Evolutionary conservation across 2,888 invertebrate genomes (phyloP), one percentile per base, ranked within the genome.

Genomic region (Drosophila subquinaria): DNA sequence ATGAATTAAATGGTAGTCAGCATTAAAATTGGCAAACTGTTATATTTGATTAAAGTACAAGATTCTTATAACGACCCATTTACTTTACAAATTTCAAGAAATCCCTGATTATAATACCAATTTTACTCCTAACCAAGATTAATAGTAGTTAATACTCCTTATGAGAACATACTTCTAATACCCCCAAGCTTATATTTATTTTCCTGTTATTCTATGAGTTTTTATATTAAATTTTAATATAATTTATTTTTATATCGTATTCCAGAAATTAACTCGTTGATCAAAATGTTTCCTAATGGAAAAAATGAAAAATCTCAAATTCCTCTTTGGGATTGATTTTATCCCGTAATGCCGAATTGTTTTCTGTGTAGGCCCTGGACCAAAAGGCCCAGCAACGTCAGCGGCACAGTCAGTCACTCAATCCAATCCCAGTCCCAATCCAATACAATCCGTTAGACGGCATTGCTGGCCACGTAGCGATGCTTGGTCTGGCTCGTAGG

Each of bases 361-460:
- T 38, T 38, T 2, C n/a, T 6, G n/a, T 38, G 38, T 38, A 38
- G 51, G 52, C 38, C 50, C 69, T 63, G 40, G 43, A 47, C 45
- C 53, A 40, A 57, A 63, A 45, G 45, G 36, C 57, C 47, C 52
- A 59, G 57, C 69, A 68, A 79, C 69, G 64, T 80, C 87, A 73
- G 72, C 76, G 73, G 67, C 73, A 27, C 79, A 82, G 85, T 59
- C 82, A 82, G 75, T 85, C 83, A 84, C 84, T 82, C 84, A 88
- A 88, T 78, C 63, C 75, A 72, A 75, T 23, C 23, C 27, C 23
- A 4, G 3, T 23, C 23, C 23, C 27, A 27, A 3, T 27, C 69
- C 65, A 62, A 69, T 75, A 40, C 62, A 76, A 79, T 88, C 83
- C 83, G 83, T 84, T 84, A 84, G 83, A 76, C 78, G 66, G 33